A percentile compares a stretch with the other conserved stretches of the same genome.
phyloP scores from a whole-genome alignment of 2,888 invertebrate species.

The Eristalis intricaria region DNA sequence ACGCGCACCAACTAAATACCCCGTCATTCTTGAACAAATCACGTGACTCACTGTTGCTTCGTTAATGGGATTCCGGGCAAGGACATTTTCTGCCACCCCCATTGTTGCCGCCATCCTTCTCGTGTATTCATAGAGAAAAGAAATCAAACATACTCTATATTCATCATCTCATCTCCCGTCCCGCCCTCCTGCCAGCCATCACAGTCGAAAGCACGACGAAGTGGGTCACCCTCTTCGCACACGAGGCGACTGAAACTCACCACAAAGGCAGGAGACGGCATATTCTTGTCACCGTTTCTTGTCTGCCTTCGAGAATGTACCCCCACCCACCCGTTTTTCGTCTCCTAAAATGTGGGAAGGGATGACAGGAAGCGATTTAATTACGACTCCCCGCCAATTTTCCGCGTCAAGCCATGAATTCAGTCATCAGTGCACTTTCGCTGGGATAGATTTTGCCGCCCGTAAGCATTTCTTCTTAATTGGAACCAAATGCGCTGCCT shows the following conservation, averaged over 20 bases:
- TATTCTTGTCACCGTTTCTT: slow-evolving; percentile 29
- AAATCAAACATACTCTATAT: background rate
- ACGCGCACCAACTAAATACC: background rate
- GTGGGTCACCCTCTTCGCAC: background rate
- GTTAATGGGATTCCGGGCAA: background rate
- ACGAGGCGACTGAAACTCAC: background rate
- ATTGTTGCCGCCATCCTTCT: background rate
- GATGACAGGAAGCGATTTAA: slow-evolving; percentile 59
- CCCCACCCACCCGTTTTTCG: background rate
- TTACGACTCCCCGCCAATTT: slow-evolving; percentile 56
- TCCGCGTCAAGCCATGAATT: slow-evolving; percentile 18
- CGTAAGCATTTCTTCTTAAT: slow-evolving; percentile 9
- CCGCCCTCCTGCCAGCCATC: background rate
- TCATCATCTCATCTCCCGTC: background rate
- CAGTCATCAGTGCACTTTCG: background rate
- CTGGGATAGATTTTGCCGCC: background rate
- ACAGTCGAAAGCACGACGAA: background rate
- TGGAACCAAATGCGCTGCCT: background rate
- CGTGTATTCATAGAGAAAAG: background rate
- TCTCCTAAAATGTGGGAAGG: slow-evolving; percentile 26
- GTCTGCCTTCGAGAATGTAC: background rate
- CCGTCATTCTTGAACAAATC: background rate
- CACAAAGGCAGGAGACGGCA: background rate
- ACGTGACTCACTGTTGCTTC: background rate
- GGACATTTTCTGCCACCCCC: background rate